Evolutionary conservation across 2,113 vertebrate species (phyloP).

Genomic region (Prinia subflava): DNA sequence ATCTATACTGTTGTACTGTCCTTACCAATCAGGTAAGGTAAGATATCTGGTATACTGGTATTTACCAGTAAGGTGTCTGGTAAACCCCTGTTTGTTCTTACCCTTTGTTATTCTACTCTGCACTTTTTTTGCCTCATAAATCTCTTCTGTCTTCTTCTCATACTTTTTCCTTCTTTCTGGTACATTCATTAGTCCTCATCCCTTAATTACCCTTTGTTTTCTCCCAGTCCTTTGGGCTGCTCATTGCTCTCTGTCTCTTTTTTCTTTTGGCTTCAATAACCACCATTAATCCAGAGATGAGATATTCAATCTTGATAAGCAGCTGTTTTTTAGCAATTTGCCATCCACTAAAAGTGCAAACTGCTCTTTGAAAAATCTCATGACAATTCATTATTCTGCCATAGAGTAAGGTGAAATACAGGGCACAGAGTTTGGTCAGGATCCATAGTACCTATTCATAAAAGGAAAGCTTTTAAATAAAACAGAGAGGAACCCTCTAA

Average conservation of each 20-base stretch:
- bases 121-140: background rate
- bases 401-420: conserved; percentile 35
- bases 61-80: too few relatives aligned
- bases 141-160: background rate
- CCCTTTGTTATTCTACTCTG: background rate
- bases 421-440: conserved; percentile 32
- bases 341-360: conserved; percentile 24
- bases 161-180: background rate
- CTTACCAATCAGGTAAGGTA: too few relatives aligned
- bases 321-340: conserved; percentile 38
- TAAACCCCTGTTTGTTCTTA: background rate
- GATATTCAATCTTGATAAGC: conserved; percentile 46
- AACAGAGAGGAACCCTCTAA: background rate
- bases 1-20: background rate
- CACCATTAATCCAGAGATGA: conserved; percentile 37
- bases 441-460: background rate
- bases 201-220: conserved; percentile 28
- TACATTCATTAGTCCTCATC: conserved; percentile 24
- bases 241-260: conserved; percentile 30
- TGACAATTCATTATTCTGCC: conserved; percentile 35
- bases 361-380: conserved; percentile 22
- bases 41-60: too few relatives aligned
- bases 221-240: background rate
- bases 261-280: conserved; percentile 24
- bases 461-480: background rate